These are phyloP conservation scores for Trachops cirrhosus DNA, from an alignment of 2,797 vertebrate genomes.

Conservation along the genomic window DNA sequence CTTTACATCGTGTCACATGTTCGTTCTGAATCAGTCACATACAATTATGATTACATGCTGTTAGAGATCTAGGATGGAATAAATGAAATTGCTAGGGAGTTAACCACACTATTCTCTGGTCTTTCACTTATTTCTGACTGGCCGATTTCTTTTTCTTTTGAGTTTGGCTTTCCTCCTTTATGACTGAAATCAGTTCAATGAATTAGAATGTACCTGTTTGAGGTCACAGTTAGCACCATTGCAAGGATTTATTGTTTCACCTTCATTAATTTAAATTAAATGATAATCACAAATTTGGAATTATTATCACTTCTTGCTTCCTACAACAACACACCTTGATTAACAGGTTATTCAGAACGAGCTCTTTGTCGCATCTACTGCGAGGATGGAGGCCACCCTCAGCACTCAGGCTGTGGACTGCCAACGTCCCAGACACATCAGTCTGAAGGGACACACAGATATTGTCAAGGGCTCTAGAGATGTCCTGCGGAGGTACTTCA, in stretches of 20 bases:
- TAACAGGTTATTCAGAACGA: background rate
- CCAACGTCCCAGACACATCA: background rate
- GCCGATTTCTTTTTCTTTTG: background rate
- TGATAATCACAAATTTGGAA: conserved; percentile 12
- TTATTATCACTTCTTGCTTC: conserved; percentile 7
- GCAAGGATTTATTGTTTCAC: background rate
- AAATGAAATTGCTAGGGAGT: background rate
- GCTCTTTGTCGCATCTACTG: background rate
- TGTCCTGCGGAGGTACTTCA: background rate
- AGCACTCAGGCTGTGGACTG: background rate
- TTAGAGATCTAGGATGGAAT: background rate
- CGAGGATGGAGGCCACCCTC: background rate
- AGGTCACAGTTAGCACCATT: background rate
- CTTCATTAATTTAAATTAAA: conserved; percentile 8
- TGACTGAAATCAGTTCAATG: background rate
- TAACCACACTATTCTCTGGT: background rate
- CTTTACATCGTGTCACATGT: background rate
- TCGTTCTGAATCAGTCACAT: background rate
- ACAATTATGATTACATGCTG: background rate
- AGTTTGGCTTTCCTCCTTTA: background rate
- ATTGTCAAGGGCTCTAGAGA: background rate
- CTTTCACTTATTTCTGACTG: background rate
- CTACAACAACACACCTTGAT: background rate
- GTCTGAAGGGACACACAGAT: background rate
- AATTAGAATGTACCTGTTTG: background rate